Evolutionary conservation across 35 echinoderm and acorn worm genomes (phyloP).

Genomic region (Apostichopus japonicus): DNA sequence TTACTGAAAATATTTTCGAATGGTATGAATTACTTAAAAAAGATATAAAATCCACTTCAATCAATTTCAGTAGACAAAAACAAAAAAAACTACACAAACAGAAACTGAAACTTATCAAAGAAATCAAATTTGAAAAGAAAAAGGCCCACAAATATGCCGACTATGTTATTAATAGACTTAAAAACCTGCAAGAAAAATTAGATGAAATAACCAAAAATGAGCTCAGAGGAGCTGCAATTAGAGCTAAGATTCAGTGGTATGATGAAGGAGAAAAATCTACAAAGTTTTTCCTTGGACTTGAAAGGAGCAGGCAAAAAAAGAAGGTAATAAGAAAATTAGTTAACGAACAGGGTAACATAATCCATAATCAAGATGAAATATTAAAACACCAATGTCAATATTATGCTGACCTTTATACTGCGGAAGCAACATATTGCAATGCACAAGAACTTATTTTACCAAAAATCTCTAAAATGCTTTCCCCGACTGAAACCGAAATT

Average conservation of each 20-base stretch:
- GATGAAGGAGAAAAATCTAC: conserved; percentile 30
- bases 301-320: conserved; percentile 3
- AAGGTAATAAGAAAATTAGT: conserved; percentile 6
- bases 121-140: conserved; percentile 7
- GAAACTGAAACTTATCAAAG: background rate
- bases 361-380: background rate
- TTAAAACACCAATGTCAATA: background rate
- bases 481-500: background rate
- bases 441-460: background rate
- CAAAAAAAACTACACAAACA: background rate
- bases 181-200: conserved; percentile 8
- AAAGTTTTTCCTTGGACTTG: conserved; percentile 6
- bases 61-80: conserved; percentile 5
- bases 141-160: conserved; percentile 4
- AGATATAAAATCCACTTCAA: background rate
- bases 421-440: background rate
- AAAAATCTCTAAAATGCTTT: background rate
- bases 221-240: background rate
- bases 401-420: background rate
- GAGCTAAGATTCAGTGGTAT: conserved; percentile 40
- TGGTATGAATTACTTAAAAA: conserved; percentile 19
- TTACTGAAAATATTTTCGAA: background rate
- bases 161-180: conserved; percentile 9
- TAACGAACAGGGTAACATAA: background rate
- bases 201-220: background rate